These are phyloP conservation scores for Bufotes viridis DNA, from an alignment of 2,797 vertebrate genomes.

Conservation along the genomic window DNA sequence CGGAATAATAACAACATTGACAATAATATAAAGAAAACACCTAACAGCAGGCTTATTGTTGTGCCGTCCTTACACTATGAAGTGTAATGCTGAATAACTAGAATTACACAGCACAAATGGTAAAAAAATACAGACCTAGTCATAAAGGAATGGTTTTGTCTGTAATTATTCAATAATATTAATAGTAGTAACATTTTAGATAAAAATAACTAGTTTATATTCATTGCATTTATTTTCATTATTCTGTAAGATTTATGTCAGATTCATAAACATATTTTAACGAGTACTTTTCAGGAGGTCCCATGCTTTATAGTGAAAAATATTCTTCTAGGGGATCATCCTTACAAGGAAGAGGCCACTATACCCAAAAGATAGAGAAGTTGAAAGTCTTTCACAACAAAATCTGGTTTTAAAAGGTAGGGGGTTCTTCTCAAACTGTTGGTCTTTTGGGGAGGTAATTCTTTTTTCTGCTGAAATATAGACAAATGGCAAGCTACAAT, in stretches of 20 bases:
- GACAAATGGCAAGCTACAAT: background rate
- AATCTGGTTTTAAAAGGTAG: too few species aligned
- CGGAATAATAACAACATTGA: slow-evolving; percentile 22
- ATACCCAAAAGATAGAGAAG: too few species aligned
- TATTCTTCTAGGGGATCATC: too few species aligned
- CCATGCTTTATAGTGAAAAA: too few species aligned
- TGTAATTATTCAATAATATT: background rate
- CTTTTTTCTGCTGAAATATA: background rate
- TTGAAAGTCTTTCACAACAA: too few species aligned
- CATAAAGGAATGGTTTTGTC: background rate
- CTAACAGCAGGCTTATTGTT: slow-evolving; percentile 41
- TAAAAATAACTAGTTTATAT: background rate
- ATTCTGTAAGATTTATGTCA: background rate
- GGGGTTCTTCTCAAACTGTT: too few species aligned
- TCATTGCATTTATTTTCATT: background rate
- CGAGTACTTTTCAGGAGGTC: background rate
- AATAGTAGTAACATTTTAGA: background rate
- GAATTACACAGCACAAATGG: too few species aligned
- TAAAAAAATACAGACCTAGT: background rate
- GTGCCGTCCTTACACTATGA: slow-evolving; percentile 3
- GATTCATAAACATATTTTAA: background rate
- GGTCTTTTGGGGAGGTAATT: too few species aligned
- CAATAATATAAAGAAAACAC: slow-evolving; percentile 38
- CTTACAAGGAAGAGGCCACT: too few species aligned
- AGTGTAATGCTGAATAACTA: background rate